Conservation (phyloP, 2,888 invertebrate species). For the Daptonema setosum region DNA sequence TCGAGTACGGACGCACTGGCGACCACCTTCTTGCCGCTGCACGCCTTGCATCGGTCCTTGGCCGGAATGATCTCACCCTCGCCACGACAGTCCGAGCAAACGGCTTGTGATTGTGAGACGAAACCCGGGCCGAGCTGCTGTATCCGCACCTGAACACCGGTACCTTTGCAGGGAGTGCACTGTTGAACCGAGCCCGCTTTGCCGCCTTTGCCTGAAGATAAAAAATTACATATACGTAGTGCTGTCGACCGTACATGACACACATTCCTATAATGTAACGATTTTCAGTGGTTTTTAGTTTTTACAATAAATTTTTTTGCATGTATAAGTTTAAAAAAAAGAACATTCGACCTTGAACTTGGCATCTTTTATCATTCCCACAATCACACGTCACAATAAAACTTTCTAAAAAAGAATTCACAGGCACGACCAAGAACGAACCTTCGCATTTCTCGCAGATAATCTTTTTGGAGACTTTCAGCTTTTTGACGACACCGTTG, state of each 20-base stretch:
- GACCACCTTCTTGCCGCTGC: constrained; percentile 67
- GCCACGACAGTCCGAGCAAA: constrained; percentile 66
- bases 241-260: too few species aligned
- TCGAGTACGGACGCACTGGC: constrained; percentile 77
- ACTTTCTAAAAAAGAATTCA: too few species aligned
- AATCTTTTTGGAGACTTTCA: constrained; percentile 77
- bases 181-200: constrained; percentile 72
- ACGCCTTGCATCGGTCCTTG: constrained; percentile 78
- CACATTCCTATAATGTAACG: too few species aligned
- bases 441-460: constrained; percentile 92
- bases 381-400: too few species aligned
- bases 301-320: too few species aligned
- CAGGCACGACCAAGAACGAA: too few species aligned
- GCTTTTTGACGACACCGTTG: constrained; percentile 70
- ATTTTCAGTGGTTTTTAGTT: too few species aligned
- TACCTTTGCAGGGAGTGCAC: constrained; percentile 65
- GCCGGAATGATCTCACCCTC: constrained; percentile 44
- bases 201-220: constrained; percentile 48
- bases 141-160: constrained; percentile 56
- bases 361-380: too few species aligned
- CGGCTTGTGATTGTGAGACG: constrained; percentile 71
- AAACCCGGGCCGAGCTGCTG: constrained; percentile 52
- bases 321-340: too few species aligned
- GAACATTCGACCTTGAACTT: too few species aligned
- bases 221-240: too few species aligned